Base-by-base conservation (phyloP, 2,888 invertebrate species). In the Maniola hyperantus region DNA sequence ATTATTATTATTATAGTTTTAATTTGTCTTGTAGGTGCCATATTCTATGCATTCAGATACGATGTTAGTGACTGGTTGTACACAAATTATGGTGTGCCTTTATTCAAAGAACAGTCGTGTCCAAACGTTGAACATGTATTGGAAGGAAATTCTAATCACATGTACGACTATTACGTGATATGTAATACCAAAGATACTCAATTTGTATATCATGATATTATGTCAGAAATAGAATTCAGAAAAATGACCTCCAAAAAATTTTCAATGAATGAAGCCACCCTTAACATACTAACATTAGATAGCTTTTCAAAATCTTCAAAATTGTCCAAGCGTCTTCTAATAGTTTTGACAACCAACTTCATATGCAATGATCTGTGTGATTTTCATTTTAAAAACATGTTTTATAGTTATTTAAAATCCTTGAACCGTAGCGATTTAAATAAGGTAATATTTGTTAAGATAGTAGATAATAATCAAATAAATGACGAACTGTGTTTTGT, bases 81-180 rank as follows among this genome's bases (percentile, higher is more conserved):
- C 82, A 95, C 96, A 53, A 95, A 95, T 70, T 97, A 96, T 80
- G 97, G 97, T 20, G 93, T 97, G 36, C 94, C 97, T 51, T 90
- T 97, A 77, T 95, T 96, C 83, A 95, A 95, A 86, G 95, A 95
- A 84, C 95, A 96, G 75, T 95, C 96, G 5, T 92, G 92, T 77
- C 87, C 91, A 57, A 89, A 87, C 67, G 91, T 91, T 39, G 90
- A 91, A 72, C 89, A 96, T 76, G 95, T 95, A 55, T 93, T 95
- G 66, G 93, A 96, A 68, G 95, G 95, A 18, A 94, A 95, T 71
- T 91, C 95, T 42, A 95, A 95, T 81, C 94, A 96, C 73, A 93
- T 96, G 72, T 97, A 96, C 85, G 97, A 98, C 83, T 97, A 97
- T 71, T 98, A 97, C 89, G 94, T 98, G 84, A 95, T 97, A 77